A percentile compares a stretch with the other conserved stretches of the same genome.
Evolutionary conservation across 1,140 invertebrate genomes (phyloP).

Genomic region (Listronotus bonariensis): DNA sequence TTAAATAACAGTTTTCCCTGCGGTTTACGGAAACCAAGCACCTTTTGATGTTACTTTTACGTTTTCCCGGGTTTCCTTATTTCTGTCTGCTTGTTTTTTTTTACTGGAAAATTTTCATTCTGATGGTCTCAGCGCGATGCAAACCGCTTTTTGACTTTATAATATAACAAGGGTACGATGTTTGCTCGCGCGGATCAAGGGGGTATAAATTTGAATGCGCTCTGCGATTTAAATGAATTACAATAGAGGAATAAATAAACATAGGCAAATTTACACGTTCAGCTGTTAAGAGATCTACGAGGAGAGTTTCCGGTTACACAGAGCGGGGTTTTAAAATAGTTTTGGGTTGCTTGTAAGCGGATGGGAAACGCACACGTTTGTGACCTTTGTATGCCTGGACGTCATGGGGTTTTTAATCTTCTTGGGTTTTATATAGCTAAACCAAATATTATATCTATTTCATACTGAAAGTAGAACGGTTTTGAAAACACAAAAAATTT

Average conservation of each 20-base stretch:
- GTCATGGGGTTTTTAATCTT: constrained; percentile 26
- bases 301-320: constrained; percentile 41
- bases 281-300: constrained; percentile 42
- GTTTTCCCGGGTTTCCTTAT: constrained; percentile 21
- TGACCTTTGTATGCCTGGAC: constrained; percentile 8
- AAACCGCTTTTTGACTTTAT: constrained; percentile 42
- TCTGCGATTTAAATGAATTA: constrained; percentile 42
- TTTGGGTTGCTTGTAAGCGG: constrained; percentile 16
- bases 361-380: constrained; percentile 18
- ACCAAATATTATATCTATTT: no score
- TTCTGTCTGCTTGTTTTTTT: constrained; percentile 2
- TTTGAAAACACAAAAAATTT: no score
- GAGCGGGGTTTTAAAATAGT: constrained; percentile 9
- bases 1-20: constrained; percentile 39
- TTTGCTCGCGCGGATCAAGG: constrained; percentile 41
- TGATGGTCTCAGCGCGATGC: no score
- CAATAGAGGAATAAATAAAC: constrained; percentile 49
- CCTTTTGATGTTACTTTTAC: constrained; percentile 33
- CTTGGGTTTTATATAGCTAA: neutral
- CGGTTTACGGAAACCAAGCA: constrained; percentile 37
- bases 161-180: constrained; percentile 38
- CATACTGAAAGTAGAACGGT: no score
- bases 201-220: constrained; percentile 47
- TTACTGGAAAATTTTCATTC: neutral
- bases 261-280: constrained; percentile 49